These are phyloP conservation scores for Xestia ashworthii DNA, from an alignment of 2,888 invertebrate species.

Conservation along the genomic window DNA sequence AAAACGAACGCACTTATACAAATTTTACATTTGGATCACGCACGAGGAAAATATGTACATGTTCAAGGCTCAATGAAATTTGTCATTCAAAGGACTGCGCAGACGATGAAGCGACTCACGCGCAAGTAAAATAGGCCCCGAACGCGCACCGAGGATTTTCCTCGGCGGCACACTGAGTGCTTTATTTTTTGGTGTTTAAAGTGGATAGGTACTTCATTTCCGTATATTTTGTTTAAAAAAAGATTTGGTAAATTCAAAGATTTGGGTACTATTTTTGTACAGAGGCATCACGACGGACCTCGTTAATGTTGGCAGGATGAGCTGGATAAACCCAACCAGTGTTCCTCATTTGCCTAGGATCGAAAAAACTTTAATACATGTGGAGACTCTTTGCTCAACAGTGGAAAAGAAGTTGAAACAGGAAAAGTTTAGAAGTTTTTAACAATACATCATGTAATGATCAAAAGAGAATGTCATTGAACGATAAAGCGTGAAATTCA, in stretches of 20 bases:
- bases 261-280: no score
- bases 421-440: background rate
- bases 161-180: constrained; percentile 80
- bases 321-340: background rate
- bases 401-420: background rate
- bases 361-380: background rate
- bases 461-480: constrained; percentile 42
- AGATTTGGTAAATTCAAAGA: no score
- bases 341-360: background rate
- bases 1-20: constrained; percentile 51
- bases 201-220: background rate
- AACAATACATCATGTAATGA: background rate
- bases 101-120: constrained; percentile 71
- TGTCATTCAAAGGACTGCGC: constrained; percentile 84
- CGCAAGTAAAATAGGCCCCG: constrained; percentile 78
- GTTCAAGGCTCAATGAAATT: constrained; percentile 88
- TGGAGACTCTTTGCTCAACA: background rate
- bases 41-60: constrained; percentile 86
- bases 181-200: background rate
- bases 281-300: no score
- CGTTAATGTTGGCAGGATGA: background rate
- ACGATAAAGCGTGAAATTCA: constrained; percentile 22
- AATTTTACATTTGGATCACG: constrained; percentile 83
- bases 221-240: background rate
- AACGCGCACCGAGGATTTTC: constrained; percentile 79